phyloP scores from a whole-genome alignment of 2,888 invertebrate genomes.

The Drosophila histrio region DNA sequence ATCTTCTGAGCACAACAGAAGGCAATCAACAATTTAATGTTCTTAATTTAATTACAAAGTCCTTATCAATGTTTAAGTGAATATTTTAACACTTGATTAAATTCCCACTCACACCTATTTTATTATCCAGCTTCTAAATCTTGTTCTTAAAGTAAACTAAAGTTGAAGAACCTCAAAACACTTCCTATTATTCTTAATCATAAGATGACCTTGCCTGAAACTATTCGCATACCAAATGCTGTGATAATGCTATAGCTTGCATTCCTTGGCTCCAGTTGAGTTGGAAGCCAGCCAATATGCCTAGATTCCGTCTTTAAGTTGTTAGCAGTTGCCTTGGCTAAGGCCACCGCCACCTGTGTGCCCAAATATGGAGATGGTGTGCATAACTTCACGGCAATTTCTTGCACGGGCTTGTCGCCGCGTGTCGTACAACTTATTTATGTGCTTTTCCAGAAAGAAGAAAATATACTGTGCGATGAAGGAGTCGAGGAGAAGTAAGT shows the following conservation, averaged over 20 bases:
- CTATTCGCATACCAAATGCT: conserved; percentile 11
- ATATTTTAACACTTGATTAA: no score
- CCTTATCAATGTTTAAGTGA: no score
- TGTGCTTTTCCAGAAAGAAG: conserved; percentile 56
- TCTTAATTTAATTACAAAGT: no score
- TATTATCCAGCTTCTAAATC: background rate
- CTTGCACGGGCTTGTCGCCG: conserved; percentile 61
- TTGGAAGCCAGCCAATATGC: conserved; percentile 40
- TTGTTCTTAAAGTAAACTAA: no score
- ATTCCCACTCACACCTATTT: background rate
- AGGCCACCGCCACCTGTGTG: conserved; percentile 64
- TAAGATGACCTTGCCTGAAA: conserved; percentile 37
- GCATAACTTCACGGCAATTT: conserved; percentile 74
- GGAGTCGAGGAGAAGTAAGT: conserved; percentile 2
- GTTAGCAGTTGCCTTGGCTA: conserved; percentile 53
- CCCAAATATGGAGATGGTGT: conserved; percentile 65
- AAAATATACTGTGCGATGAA: conserved; percentile 16
- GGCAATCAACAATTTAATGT: no score
- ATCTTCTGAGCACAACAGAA: no score
- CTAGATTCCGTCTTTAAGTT: conserved; percentile 19
- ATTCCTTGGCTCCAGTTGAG: conserved; percentile 19
- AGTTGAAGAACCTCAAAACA: background rate
- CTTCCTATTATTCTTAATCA: background rate
- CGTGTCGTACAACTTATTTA: conserved; percentile 77
- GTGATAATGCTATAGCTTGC: conserved; percentile 11